A percentile compares a stretch with the other conserved stretches of the same genome.
Evolutionary conservation across 2,888 invertebrate species (phyloP).

Genomic region (Melanchra persicariae): DNA sequence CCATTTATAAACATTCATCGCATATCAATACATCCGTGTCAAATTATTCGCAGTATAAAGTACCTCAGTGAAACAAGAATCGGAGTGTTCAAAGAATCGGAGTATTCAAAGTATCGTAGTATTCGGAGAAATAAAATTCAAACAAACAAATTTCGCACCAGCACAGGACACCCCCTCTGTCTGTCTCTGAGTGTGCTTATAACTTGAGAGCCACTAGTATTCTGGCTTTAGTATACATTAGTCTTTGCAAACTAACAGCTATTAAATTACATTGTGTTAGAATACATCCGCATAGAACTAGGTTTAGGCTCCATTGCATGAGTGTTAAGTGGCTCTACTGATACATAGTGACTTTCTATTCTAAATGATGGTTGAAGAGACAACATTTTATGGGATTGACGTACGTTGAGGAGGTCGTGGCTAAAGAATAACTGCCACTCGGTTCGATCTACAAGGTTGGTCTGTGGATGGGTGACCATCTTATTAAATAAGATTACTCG

Average conservation of each 20-base stretch:
- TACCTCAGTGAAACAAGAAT: neutral
- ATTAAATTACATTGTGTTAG: constrained; percentile 5
- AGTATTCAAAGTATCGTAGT: neutral
- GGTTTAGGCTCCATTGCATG: neutral
- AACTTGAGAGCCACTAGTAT: constrained; percentile 1
- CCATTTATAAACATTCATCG: too few species aligned
- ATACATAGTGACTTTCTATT: neutral
- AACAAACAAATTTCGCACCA: neutral
- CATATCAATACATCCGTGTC: too few species aligned
- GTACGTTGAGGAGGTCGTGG: too few species aligned
- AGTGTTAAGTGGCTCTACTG: neutral
- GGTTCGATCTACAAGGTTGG: too few species aligned
- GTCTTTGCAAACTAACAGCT: neutral
- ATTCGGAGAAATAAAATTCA: neutral
- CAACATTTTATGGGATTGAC: neutral
- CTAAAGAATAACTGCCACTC: too few species aligned
- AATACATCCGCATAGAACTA: neutral
- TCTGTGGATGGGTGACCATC: too few species aligned
- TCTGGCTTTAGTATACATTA: neutral
- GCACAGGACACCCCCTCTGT: neutral
- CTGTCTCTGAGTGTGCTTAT: neutral
- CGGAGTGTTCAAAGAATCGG: neutral
- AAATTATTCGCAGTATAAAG: too few species aligned
- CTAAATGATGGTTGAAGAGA: neutral
- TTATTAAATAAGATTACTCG: too few species aligned